A percentile compares a stretch with the other conserved stretches of the same genome.
phyloP scores from a whole-genome alignment of 2,113 vertebrate species.

The Nerophis ophidion region DNA sequence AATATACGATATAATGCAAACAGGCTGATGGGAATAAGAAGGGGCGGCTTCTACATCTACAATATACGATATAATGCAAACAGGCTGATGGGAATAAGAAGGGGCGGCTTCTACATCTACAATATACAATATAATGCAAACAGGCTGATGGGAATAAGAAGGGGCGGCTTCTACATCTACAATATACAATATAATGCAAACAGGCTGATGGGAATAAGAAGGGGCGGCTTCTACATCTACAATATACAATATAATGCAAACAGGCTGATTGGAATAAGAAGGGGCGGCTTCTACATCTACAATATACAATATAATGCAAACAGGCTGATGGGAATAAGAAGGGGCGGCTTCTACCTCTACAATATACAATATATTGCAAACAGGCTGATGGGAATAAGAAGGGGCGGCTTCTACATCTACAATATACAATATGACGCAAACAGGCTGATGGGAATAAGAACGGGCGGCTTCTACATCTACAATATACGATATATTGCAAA shows the following conservation, averaged over 20 bases:
- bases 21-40: constrained; percentile 58
- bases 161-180: constrained; percentile 33
- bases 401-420: constrained; percentile 33
- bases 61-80: constrained; percentile 46
- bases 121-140: constrained; percentile 47
- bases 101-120: constrained; percentile 33
- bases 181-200: constrained; percentile 47
- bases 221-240: constrained; percentile 33
- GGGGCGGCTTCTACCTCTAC: constrained; percentile 32
- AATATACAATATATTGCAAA: constrained; percentile 36
- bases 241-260: constrained; percentile 47
- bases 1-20: constrained; percentile 46
- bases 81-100: constrained; percentile 58
- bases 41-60: constrained; percentile 33
- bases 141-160: constrained; percentile 58
- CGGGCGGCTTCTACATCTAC: constrained; percentile 32
- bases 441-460: constrained; percentile 58
- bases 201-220: constrained; percentile 58
- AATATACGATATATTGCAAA: constrained; percentile 46
- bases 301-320: constrained; percentile 46
- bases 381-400: constrained; percentile 58
- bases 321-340: constrained; percentile 58
- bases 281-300: constrained; percentile 33
- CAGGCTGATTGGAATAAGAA: constrained; percentile 58
- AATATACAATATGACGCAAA: constrained; percentile 46